Evolutionary conservation across 2,113 vertebrate genomes (phyloP).

Genomic region (Epinephelus fuscoguttatus): DNA sequence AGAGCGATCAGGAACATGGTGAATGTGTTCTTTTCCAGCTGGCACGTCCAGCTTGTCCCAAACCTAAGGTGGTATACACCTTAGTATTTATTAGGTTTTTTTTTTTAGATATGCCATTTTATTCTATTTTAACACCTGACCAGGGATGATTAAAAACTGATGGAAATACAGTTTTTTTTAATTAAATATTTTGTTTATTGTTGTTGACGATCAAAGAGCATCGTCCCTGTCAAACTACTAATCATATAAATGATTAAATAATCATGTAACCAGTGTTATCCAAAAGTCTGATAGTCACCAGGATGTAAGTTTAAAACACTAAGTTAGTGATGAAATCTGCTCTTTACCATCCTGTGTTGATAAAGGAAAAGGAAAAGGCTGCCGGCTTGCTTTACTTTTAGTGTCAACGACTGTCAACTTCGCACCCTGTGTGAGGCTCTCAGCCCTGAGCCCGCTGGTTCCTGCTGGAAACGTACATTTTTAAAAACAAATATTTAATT

Average conservation of each 20-base stretch:
- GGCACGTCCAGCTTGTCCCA: background rate
- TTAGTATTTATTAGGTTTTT: background rate
- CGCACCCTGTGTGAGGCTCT: too few species aligned
- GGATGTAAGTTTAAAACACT: background rate
- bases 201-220: background rate
- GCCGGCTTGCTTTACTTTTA: too few species aligned
- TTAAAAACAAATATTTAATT: too few species aligned
- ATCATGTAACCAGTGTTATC: background rate
- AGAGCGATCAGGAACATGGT: constrained; percentile 5
- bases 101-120: background rate
- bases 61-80: background rate
- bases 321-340: background rate
- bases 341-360: background rate
- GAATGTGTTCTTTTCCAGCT: background rate
- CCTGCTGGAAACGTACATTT: too few species aligned
- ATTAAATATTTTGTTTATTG: too few species aligned
- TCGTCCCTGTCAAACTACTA: background rate
- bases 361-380: too few species aligned
- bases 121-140: background rate
- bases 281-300: background rate
- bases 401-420: too few species aligned
- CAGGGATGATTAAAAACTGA: background rate
- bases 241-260: background rate
- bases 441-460: too few species aligned
- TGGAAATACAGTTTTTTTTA: background rate